Evolutionary conservation across 2,113 vertebrate species (phyloP), one percentile per base, ranked within the genome.

Genomic region (Peromyscus californicus): DNA sequence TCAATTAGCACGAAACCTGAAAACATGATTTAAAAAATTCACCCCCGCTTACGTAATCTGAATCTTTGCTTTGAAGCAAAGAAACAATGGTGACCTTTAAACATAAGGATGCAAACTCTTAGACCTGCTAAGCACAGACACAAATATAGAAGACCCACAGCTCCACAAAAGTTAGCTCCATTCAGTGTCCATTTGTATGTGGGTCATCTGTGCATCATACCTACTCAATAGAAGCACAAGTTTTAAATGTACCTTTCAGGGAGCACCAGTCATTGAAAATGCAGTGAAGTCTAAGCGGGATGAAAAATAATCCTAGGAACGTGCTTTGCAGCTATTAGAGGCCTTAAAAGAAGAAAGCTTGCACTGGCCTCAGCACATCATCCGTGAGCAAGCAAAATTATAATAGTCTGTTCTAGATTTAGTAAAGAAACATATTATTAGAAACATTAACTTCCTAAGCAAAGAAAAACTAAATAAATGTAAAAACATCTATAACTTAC

Each of bases 1-100:
- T 13, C 5, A 69, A 74, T 76, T 82, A 93, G 63, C 39, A 91
- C n/a, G 31, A 95, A 95, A 94, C 51, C 8, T 70, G 59, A 93
- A 95, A 84, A 96, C 61, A 82, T 7, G 26, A 89, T 76, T 89
- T 72, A 92, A 92, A 92, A 96, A 87, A 91, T 80, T 84, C 22
- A 24, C 10, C 51, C 61, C 51, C 24, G 7, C 39, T 31, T 92
- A 59, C 65, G 11, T 57, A 72, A n/a, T 72, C 3, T 72, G 42
- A 95, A 89, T 75, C 45, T 96, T 76, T 95, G 42, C 51, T 89
- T 89, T 85, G 83, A 92, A 39, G n/a, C 45, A 65, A 74, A 93
- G 39, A 54, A 84, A 57, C 45, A 87, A 26, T 19, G 1, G 26
- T 79, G 93, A 82, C 61, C 61, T 89, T 84, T 93, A 80, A 82